A percentile compares a stretch with the other conserved stretches of the same genome.
These are phyloP conservation scores for Aplysia californica DNA, from an alignment of 1,140 invertebrate species.

Conservation along the genomic window DNA sequence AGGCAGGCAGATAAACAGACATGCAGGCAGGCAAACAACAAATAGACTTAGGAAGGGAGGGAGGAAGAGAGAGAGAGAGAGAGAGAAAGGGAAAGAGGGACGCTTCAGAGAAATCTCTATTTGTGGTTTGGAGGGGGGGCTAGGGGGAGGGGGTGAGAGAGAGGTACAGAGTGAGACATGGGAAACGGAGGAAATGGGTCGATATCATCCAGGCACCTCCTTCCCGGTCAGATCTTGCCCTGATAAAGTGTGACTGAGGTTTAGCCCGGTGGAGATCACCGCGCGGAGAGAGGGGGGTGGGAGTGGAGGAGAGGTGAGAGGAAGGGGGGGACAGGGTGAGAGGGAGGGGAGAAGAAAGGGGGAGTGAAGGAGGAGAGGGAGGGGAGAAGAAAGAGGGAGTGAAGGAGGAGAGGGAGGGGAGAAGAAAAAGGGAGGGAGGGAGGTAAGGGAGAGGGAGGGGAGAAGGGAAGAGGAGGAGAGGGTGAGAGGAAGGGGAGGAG, in stretches of 20 bases:
- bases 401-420: neutral
- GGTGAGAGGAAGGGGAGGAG: neutral
- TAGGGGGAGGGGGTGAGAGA: neutral
- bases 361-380: neutral
- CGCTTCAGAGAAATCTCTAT: neutral
- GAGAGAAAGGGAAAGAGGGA: slow-evolving; percentile 26
- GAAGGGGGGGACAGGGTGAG: neutral
- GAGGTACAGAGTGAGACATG: neutral
- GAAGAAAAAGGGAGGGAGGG: slow-evolving; percentile 14
- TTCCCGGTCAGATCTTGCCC: neutral
- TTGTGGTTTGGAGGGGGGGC: neutral
- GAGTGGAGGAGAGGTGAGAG: neutral
- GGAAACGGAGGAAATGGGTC: neutral
- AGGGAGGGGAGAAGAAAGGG: neutral
- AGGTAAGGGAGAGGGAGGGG: slow-evolving; percentile 5
- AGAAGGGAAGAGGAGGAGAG: slow-evolving; percentile 5
- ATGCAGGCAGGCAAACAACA: too few relatives aligned
- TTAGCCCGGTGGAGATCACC: neutral
- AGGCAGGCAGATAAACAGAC: too few relatives aligned
- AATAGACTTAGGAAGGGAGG: neutral
- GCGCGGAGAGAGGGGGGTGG: neutral
- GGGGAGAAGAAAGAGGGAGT: neutral
- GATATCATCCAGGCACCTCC: too few relatives aligned
- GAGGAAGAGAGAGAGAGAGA: slow-evolving; percentile 24
- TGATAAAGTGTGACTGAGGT: neutral